phyloP scores from a whole-genome alignment of 2,797 vertebrate species.

The Ficedula albicollis region DNA sequence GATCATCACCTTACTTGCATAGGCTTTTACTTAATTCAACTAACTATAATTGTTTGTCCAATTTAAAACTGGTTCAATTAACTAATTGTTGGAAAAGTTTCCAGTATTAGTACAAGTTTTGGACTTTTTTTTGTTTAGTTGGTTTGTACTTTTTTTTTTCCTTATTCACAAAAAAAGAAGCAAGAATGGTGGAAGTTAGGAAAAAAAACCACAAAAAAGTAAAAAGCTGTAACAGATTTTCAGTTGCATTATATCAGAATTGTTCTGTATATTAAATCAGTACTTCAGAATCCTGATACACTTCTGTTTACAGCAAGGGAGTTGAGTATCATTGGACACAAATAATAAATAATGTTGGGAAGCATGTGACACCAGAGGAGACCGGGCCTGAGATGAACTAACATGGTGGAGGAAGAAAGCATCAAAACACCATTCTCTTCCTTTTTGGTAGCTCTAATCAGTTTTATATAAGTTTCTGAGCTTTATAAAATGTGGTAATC shows the following conservation, averaged over 20 bases:
- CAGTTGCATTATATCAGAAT: not conserved
- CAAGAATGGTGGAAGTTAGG: not conserved
- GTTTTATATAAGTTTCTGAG: not conserved
- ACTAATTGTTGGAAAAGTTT: not conserved
- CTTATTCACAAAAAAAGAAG: not conserved
- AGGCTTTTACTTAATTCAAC: not conserved
- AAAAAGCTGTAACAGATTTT: not conserved
- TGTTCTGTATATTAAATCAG: not conserved
- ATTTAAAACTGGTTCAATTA: not conserved
- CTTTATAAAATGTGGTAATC: not conserved
- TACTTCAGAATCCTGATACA: not conserved
- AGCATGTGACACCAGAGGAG: not conserved
- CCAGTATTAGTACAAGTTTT: not conserved
- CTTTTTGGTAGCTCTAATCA: not conserved
- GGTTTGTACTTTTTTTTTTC: not conserved
- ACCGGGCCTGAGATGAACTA: accelerated
- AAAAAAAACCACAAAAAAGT: not conserved
- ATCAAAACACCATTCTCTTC: not conserved
- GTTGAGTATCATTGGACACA: not conserved
- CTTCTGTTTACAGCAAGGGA: not conserved
- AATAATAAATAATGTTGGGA: not conserved
- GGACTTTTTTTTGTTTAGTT: accelerated
- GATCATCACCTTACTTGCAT: not conserved
- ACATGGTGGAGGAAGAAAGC: not conserved
- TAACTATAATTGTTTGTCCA: not conserved